phyloP scores from a whole-genome alignment of 2,888 invertebrate species.

The Pristionchus fissidentatus region DNA sequence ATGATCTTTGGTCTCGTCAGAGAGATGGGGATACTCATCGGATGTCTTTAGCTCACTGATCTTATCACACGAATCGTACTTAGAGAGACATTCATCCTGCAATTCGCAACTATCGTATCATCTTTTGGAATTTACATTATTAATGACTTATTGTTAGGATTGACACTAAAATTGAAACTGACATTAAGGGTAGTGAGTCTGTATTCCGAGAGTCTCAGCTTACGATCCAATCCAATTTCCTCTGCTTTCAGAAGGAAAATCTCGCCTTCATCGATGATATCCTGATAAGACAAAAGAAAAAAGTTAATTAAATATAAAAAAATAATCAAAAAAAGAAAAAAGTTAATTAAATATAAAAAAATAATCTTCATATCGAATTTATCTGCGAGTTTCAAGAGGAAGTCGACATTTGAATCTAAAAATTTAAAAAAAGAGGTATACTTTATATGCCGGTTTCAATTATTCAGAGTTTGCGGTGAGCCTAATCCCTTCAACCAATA shows the following conservation, averaged over 20 bases:
- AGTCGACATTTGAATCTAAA: not conserved
- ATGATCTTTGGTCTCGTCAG: not conserved
- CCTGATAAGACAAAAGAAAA: too few species aligned
- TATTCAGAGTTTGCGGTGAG: too few species aligned
- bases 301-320: not conserved
- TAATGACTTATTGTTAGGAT: not conserved
- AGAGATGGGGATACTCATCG: not conserved
- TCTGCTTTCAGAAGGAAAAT: not conserved
- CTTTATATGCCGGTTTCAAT: too few species aligned
- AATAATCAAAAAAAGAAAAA: not conserved
- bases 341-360: not conserved
- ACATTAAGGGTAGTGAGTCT: not conserved
- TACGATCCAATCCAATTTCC: not conserved
- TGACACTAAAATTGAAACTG: not conserved
- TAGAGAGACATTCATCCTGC: not conserved
- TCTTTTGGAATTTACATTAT: not conserved
- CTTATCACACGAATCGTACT: not conserved
- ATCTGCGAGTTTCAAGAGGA: not conserved
- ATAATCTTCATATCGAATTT: not conserved
- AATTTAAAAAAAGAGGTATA: not conserved
- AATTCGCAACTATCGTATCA: not conserved
- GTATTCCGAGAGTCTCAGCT: not conserved
- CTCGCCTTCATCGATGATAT: not conserved
- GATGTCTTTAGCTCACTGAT: not conserved
- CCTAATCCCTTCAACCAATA: too few species aligned